Conservation (phyloP, 2,113 vertebrate genomes). For the Tragelaphus strepsiceros region DNA sequence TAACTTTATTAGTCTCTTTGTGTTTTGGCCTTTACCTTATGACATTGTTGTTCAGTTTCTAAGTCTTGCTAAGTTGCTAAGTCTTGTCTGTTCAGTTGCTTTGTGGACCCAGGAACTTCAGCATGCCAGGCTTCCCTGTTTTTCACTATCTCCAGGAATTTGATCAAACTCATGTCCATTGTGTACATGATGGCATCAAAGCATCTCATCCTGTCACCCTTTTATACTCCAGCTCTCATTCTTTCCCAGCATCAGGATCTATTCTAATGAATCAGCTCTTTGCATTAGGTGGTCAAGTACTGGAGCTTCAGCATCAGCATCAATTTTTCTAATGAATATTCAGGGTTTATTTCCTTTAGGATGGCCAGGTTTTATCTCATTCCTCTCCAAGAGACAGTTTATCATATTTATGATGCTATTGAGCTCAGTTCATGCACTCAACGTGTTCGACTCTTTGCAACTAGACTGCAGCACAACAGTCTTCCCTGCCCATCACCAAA, state of each 20-base stretch:
- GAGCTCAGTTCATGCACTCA: neutral
- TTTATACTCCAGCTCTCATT: neutral
- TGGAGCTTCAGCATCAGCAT: neutral
- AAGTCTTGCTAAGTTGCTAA: neutral
- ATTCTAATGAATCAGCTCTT: neutral
- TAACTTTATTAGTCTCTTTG: neutral
- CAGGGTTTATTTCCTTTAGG: neutral
- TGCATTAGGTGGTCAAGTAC: neutral
- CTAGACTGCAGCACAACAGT: neutral
- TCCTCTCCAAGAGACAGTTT: neutral
- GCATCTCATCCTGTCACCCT: neutral
- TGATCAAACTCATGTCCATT: neutral
- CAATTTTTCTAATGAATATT: neutral
- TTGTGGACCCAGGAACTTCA: neutral
- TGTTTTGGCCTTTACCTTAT: neutral
- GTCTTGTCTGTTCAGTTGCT: neutral
- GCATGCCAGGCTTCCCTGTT: neutral
- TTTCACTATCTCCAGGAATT: neutral
- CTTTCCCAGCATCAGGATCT: neutral
- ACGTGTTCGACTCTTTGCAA: neutral
- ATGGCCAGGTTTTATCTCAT: neutral
- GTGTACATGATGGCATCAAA: neutral
- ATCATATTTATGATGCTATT: neutral
- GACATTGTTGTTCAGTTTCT: neutral
- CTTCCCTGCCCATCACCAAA: neutral